A percentile compares a stretch with the other conserved stretches of the same genome.
Evolutionary conservation across 2,888 invertebrate species (phyloP).

Genomic region (Drosophila subsilvestris): DNA sequence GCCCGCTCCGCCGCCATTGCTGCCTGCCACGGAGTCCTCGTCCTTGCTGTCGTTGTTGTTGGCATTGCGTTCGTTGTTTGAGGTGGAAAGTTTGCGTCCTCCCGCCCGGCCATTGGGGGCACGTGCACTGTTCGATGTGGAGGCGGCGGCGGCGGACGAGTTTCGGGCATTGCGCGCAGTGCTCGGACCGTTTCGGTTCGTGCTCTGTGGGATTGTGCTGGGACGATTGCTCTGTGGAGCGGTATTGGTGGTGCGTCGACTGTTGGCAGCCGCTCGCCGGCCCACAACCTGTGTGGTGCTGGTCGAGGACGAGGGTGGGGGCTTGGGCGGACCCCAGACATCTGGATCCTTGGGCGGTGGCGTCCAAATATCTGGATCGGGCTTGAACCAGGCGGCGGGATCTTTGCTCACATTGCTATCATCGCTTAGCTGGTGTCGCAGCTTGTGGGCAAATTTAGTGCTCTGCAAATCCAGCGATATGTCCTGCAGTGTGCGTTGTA

Average conservation of each 20-base stretch:
- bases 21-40: constrained; percentile 86
- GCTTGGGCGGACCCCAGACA: constrained; percentile 94
- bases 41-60: constrained; percentile 82
- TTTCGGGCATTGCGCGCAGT: constrained; percentile 59
- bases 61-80: constrained; percentile 33
- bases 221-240: constrained; percentile 42
- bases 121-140: constrained; percentile 51
- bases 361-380: constrained; percentile 92
- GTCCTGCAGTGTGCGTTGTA: constrained; percentile 83
- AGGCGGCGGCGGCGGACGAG: constrained; percentile 57
- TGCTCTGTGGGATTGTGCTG: constrained; percentile 80
- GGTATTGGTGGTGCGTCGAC: constrained; percentile 63
- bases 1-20: constrained; percentile 53
- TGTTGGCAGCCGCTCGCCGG: constrained; percentile 68
- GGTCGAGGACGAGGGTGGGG: constrained; percentile 84
- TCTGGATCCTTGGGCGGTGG: constrained; percentile 89
- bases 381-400: constrained; percentile 86
- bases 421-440: constrained; percentile 80
- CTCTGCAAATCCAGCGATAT: constrained; percentile 84
- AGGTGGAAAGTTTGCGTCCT: constrained; percentile 66
- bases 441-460: constrained; percentile 85
- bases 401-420: constrained; percentile 79
- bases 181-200: constrained; percentile 58
- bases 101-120: constrained; percentile 55
- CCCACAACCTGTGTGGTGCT: constrained; percentile 73